phyloP scores from a whole-genome alignment of 2,113 vertebrate genomes.

The Atlantisia rogersi region DNA sequence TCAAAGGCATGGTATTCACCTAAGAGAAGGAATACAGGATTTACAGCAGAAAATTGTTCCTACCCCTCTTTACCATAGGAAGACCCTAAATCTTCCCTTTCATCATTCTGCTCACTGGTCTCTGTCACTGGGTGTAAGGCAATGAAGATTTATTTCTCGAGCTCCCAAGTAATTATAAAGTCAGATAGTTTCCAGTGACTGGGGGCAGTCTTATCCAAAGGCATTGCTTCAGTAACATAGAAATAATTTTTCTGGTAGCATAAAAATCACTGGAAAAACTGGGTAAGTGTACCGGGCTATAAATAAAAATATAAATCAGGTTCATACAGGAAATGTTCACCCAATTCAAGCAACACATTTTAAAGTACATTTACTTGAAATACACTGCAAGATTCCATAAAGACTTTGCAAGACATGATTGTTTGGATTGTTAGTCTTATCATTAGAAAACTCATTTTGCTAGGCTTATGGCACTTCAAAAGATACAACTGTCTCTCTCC shows the following conservation, averaged over 20 bases:
- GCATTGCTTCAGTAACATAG: constrained; percentile 85
- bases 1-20: neutral
- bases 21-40: neutral
- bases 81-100: neutral
- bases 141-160: constrained; percentile 28
- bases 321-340: neutral
- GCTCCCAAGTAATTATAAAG: constrained; percentile 6
- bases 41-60: neutral
- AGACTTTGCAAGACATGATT: neutral
- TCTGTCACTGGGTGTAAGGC: neutral
- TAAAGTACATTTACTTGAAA: neutral
- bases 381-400: neutral
- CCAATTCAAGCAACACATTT: neutral
- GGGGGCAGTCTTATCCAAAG: neutral
- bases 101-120: neutral
- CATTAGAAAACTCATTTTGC: constrained; percentile 6
- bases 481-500: neutral
- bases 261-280: constrained; percentile 87
- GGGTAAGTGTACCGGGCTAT: constrained; percentile 75
- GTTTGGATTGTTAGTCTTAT: neutral
- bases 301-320: constrained; percentile 15
- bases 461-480: neutral
- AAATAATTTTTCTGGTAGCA: constrained; percentile 86
- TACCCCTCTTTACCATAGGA: neutral
- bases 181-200: neutral